Evolutionary conservation across 1,140 invertebrate species (phyloP).

Genomic region (Parasteatoda tepidariorum): DNA sequence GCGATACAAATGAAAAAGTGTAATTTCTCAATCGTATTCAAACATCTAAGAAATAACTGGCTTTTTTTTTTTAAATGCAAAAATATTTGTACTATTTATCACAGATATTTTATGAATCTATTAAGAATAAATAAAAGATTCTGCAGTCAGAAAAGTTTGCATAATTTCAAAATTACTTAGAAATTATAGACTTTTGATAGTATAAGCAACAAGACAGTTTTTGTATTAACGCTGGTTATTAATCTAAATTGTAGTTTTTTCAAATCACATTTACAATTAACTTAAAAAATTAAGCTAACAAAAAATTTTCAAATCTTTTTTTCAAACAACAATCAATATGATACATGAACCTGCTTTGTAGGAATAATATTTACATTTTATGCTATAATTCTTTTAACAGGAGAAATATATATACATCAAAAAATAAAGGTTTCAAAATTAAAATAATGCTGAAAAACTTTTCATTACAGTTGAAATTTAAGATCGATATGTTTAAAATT

Average conservation of each 20-base stretch:
- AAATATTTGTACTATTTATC: constrained; percentile 56
- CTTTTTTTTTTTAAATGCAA: background rate
- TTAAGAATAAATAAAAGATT: constrained; percentile 20
- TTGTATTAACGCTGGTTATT: too few species aligned
- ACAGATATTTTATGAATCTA: constrained; percentile 53
- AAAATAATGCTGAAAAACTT: too few species aligned
- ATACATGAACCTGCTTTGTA: too few species aligned
- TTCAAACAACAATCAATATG: too few species aligned
- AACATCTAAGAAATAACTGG: constrained; percentile 35
- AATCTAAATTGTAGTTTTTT: background rate
- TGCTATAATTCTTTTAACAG: too few species aligned
- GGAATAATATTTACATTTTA: too few species aligned
- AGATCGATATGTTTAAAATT: too few species aligned
- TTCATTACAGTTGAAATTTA: too few species aligned
- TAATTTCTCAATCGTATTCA: background rate
- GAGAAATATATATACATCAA: too few species aligned
- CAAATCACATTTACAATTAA: background rate
- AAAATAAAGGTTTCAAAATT: too few species aligned
- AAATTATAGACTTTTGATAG: background rate
- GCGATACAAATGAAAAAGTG: background rate
- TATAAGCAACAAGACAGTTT: too few species aligned
- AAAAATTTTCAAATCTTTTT: too few species aligned
- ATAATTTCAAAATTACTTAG: background rate
- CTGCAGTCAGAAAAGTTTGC: constrained; percentile 17
- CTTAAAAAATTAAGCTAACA: background rate